These are phyloP conservation scores for Cherax quadricarinatus DNA, from an alignment of 1,140 invertebrate genomes.

Conservation along the genomic window DNA sequence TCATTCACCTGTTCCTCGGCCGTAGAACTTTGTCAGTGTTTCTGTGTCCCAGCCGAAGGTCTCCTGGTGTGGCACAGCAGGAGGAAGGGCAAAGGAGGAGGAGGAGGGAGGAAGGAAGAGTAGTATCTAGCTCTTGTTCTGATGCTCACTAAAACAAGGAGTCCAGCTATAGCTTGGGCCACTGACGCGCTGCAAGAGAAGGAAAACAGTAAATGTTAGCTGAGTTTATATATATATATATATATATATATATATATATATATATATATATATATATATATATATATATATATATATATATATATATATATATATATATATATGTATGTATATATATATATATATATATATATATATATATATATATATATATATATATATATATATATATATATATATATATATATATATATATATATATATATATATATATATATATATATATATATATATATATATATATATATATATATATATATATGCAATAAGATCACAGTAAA, in stretches of 20 bases:
- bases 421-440: too few species aligned
- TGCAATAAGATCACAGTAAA: too few species aligned
- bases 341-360: too few species aligned
- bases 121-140: not conserved
- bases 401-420: too few species aligned
- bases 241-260: too few species aligned
- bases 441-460: too few species aligned
- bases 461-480: too few species aligned
- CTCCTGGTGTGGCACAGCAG: not conserved
- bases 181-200: not conserved
- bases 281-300: not conserved
- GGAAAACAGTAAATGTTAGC: not conserved
- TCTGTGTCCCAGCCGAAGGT: not conserved
- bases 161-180: slow-evolving; percentile 7
- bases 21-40: not conserved
- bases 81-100: too few species aligned
- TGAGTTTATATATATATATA: not conserved
- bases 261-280: too few species aligned
- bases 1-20: not conserved
- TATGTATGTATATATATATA: too few species aligned
- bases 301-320: not conserved
- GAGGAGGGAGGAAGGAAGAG: not conserved
- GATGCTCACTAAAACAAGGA: not conserved
- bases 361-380: too few species aligned
- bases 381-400: too few species aligned